A percentile compares a stretch with the other conserved stretches of the same genome.
phyloP scores from a whole-genome alignment of 2,113 vertebrate species.

The Lasiurus cinereus region DNA sequence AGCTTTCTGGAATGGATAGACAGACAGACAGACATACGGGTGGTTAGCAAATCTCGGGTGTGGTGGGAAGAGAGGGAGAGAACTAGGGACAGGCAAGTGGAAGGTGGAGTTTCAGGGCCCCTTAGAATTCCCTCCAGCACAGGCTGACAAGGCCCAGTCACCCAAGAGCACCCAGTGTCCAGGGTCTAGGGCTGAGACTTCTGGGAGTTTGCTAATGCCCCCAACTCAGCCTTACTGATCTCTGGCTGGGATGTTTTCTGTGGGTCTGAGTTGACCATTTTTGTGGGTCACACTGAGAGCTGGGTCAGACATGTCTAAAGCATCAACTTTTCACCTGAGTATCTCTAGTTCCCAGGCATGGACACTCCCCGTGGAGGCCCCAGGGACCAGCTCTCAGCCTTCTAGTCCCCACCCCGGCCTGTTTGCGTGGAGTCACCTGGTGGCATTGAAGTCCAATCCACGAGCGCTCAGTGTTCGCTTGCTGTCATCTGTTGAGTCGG shows the following conservation, averaged over 20 bases:
- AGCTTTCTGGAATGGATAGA: conserved; percentile 49
- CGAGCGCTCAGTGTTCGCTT: conserved; percentile 25
- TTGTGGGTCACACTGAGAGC: background rate
- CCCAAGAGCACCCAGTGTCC: background rate
- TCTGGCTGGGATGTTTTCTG: background rate
- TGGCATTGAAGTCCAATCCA: conserved; percentile 51
- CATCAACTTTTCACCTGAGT: background rate
- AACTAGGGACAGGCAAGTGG: background rate
- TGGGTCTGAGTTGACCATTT: background rate
- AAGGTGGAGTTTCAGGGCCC: background rate
- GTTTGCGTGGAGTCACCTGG: conserved; percentile 74
- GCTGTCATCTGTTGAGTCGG: background rate
- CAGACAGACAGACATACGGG: background rate
- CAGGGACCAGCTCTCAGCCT: background rate
- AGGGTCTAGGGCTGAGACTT: background rate
- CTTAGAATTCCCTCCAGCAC: background rate
- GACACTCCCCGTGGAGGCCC: background rate
- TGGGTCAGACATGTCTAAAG: background rate
- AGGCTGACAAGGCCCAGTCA: background rate
- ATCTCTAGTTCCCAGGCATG: background rate
- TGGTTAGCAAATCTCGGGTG: conserved; percentile 1
- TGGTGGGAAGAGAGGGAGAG: background rate
- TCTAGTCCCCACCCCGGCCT: background rate
- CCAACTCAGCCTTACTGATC: background rate
- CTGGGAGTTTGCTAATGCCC: background rate